Percentiles rank a stretch among this genome's conserved stretches.
These are phyloP conservation scores for Mus spicilegus DNA, from an alignment of 2,113 vertebrate genomes.

Conservation along the genomic window DNA sequence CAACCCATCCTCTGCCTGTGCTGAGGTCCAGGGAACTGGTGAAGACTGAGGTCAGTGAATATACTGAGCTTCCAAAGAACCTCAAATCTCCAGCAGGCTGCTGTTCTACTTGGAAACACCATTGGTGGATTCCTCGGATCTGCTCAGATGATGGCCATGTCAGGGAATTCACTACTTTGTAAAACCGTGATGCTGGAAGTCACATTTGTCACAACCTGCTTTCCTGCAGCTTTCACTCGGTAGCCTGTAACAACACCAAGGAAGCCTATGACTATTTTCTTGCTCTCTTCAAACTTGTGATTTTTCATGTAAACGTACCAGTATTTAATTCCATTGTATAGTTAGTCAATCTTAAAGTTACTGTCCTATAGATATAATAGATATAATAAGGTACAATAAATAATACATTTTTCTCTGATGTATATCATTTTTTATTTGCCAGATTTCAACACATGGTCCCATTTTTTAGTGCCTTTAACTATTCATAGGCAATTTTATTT, in stretches of 20 bases:
- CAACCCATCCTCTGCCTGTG: too few species aligned
- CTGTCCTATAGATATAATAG: background rate
- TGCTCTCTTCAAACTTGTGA: background rate
- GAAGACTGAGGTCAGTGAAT: too few species aligned
- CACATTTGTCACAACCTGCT: background rate
- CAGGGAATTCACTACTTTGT: background rate
- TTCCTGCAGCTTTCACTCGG: too few species aligned
- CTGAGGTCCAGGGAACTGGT: background rate
- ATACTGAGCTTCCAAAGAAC: background rate
- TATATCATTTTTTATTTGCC: background rate
- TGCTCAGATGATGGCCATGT: background rate
- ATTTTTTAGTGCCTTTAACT: background rate
- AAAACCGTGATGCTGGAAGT: background rate
- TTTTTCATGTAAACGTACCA: background rate
- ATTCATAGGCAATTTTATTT: conserved; percentile 9
- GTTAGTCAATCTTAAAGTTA: background rate
- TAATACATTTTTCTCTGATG: background rate
- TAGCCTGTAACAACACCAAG: background rate
- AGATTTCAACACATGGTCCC: background rate
- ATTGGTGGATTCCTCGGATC: background rate
- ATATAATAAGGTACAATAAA: background rate
- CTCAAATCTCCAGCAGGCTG: background rate
- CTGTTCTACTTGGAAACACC: background rate
- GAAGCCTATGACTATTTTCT: background rate
- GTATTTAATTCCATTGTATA: background rate